Evolutionary conservation across 2,888 invertebrate genomes (phyloP).

Genomic region (Diachrysia chrysitis): DNA sequence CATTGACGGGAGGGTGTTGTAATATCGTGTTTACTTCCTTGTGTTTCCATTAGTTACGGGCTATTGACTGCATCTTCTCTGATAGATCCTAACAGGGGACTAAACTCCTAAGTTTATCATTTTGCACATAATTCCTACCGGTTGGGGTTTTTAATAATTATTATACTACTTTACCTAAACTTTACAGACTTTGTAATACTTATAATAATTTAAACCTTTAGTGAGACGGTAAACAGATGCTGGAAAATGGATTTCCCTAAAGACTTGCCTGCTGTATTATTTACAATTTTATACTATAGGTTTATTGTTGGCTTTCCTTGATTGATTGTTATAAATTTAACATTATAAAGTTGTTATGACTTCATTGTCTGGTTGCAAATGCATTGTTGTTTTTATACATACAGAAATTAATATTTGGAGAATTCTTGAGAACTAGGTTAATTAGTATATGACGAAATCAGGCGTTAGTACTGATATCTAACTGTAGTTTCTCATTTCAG

Average conservation of each 20-base stretch:
- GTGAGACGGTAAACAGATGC: constrained; percentile 10
- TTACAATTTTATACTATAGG: not conserved
- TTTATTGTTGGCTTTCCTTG: constrained; percentile 20
- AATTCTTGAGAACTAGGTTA: constrained; percentile 10
- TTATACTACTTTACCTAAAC: too few relatives aligned
- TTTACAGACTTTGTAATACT: constrained; percentile 9
- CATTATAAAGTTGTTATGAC: constrained; percentile 8
- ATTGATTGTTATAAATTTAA: constrained; percentile 10
- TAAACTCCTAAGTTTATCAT: constrained; percentile 22
- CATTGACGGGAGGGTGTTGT: constrained; percentile 68
- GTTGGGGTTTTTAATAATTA: constrained; percentile 6
- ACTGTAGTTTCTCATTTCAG: not conserved
- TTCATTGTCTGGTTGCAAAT: constrained; percentile 1
- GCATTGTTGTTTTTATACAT: constrained; percentile 7
- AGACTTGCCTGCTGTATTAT: constrained; percentile 7
- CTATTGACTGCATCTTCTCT: constrained; percentile 35
- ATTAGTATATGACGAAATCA: not conserved
- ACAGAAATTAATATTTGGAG: constrained; percentile 5
- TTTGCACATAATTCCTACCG: constrained; percentile 8
- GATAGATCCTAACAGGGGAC: constrained; percentile 17
- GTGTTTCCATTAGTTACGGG: constrained; percentile 52
- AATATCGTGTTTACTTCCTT: constrained; percentile 66
- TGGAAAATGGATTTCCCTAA: constrained; percentile 24
- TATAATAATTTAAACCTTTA: constrained; percentile 14
- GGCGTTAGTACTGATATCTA: not conserved